Evolutionary conservation across 2,113 vertebrate species (phyloP).

Genomic region (Rhinolophus ferrumequinum): DNA sequence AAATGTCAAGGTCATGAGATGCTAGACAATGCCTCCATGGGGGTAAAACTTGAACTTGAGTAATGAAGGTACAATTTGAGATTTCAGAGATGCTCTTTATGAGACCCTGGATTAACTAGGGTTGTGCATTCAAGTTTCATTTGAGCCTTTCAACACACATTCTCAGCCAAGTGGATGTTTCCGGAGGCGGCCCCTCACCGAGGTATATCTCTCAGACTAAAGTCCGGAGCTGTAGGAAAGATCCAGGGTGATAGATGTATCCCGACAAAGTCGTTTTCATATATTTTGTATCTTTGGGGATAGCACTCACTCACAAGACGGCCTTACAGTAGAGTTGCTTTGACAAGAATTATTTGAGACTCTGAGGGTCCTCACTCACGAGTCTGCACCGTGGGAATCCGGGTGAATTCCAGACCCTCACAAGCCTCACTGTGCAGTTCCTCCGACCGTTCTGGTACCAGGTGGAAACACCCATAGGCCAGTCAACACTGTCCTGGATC

Average conservation of each 20-base stretch:
- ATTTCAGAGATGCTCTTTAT: neutral
- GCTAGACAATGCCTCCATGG: neutral
- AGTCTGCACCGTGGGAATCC: accelerated
- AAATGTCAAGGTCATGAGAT: neutral
- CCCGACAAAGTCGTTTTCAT: neutral
- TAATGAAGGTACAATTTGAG: neutral
- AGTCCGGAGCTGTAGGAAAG: neutral
- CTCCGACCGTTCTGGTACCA: neutral
- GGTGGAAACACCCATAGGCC: neutral
- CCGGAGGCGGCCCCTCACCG: neutral
- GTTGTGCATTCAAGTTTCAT: neutral
- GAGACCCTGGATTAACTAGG: neutral
- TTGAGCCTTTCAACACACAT: neutral
- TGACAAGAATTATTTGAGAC: neutral
- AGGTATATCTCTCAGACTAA: neutral
- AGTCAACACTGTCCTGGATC: neutral
- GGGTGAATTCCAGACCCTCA: neutral
- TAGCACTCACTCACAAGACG: neutral
- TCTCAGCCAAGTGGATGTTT: neutral
- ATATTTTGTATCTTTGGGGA: neutral
- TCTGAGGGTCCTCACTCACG: neutral
- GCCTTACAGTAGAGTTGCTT: neutral
- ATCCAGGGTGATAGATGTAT: neutral
- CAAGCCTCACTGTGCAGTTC: neutral
- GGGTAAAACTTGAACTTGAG: neutral